Percentiles rank a stretch among this genome's conserved stretches.
phyloP scores from a whole-genome alignment of 1,140 invertebrate species.

The Calliopsis andreniformis region DNA sequence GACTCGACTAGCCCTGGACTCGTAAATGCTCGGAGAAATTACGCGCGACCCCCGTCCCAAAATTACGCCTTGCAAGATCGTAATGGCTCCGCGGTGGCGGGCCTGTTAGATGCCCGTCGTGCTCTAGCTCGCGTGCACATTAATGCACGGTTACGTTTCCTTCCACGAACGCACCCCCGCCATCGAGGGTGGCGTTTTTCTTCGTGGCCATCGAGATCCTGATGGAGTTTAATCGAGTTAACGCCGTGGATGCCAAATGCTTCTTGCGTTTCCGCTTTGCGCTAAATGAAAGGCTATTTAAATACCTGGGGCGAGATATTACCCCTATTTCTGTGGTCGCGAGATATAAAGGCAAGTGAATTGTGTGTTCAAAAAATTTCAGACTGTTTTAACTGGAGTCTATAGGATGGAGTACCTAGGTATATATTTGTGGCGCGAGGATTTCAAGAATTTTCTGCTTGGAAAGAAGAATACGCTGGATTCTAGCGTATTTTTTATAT shows the following conservation, averaged over 20 bases:
- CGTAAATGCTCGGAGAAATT: slow-evolving; percentile 62
- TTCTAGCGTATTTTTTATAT: too few species aligned
- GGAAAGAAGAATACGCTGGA: too few species aligned
- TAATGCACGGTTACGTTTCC: slow-evolving; percentile 27
- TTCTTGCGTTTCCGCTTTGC: slow-evolving; percentile 12
- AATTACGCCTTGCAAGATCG: slow-evolving; percentile 57
- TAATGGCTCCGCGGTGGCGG: slow-evolving; percentile 39
- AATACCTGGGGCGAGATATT: too few species aligned
- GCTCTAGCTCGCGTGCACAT: slow-evolving; percentile 25
- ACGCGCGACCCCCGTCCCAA: slow-evolving; percentile 49
- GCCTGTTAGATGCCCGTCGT: slow-evolving; percentile 28
- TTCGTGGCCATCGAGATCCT: background rate
- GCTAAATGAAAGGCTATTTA: slow-evolving; percentile 27
- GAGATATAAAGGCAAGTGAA: too few species aligned
- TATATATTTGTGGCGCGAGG: too few species aligned
- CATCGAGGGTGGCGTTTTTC: background rate
- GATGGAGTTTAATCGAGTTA: slow-evolving; percentile 20
- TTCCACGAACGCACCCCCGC: slow-evolving; percentile 2
- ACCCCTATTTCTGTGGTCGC: too few species aligned
- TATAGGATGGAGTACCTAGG: too few species aligned
- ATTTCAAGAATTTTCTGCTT: too few species aligned
- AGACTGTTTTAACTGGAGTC: too few species aligned
- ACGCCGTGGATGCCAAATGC: background rate
- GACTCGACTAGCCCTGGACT: slow-evolving; percentile 35
- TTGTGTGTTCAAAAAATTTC: too few species aligned